Conservation (phyloP, 2,888 invertebrate species). For the Nemotelus nigrinus region DNA sequence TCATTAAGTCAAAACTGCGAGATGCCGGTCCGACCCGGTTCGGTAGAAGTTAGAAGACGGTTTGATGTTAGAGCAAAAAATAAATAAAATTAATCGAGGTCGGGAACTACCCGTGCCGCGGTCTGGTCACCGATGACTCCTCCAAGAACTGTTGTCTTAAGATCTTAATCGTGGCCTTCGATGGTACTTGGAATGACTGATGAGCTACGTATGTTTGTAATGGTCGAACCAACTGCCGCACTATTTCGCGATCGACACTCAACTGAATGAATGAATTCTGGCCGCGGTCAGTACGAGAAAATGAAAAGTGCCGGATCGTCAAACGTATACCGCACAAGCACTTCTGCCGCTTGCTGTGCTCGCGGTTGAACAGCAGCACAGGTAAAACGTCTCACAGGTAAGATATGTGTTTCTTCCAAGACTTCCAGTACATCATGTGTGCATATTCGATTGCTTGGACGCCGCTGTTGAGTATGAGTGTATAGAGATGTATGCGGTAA, state of each 20-base stretch:
- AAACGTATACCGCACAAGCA: constrained; percentile 3
- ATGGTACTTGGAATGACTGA: not conserved
- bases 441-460: constrained; percentile 21
- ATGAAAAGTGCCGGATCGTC: not conserved
- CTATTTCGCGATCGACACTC: constrained; percentile 39
- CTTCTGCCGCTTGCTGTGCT: not conserved
- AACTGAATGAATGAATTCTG: constrained; percentile 18
- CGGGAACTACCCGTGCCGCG: constrained; percentile 2
- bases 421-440: constrained; percentile 14
- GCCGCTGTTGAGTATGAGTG: not conserved
- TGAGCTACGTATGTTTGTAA: too few relatives aligned
- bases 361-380: not conserved
- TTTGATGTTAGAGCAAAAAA: too few relatives aligned
- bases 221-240: not conserved
- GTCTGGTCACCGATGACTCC: not conserved
- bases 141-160: not conserved
- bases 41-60: too few relatives aligned
- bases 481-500: too few relatives aligned
- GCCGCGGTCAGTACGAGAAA: constrained; percentile 27
- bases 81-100: not conserved
- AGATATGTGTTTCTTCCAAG: constrained; percentile 18
- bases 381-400: constrained; percentile 33
- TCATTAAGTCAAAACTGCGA: constrained; percentile 23
- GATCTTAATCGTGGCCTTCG: not conserved
- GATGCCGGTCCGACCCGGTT: too few relatives aligned